phyloP scores from a whole-genome alignment of 1,140 invertebrate species.

The Marisa cornuarietis region DNA sequence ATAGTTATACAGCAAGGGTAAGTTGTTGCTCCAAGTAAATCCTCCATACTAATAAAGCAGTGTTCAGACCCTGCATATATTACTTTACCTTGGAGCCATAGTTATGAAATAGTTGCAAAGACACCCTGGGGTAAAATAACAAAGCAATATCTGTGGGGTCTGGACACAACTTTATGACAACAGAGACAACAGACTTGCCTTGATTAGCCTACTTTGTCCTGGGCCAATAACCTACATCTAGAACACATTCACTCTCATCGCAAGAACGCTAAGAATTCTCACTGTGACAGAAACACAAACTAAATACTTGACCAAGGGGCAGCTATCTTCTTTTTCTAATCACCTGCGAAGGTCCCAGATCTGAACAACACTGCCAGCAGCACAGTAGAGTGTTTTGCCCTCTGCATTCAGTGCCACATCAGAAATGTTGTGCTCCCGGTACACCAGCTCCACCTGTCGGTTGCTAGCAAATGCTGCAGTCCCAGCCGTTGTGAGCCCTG shows the following conservation, averaged over 20 bases:
- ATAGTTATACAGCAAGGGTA: too few species aligned
- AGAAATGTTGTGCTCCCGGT: conserved; percentile 75
- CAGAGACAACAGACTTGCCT: background rate
- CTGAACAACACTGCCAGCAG: conserved; percentile 80
- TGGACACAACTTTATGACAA: too few species aligned
- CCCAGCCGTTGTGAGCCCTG: conserved; percentile 72
- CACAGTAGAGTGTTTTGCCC: conserved; percentile 76
- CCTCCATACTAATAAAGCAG: too few species aligned
- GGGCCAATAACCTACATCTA: background rate
- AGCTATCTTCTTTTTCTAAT: conserved; percentile 42
- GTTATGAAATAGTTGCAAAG: too few species aligned
- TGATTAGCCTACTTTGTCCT: background rate
- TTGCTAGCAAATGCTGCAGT: conserved; percentile 63
- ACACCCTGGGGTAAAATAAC: too few species aligned
- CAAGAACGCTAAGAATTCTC: background rate
- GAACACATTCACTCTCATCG: conserved; percentile 3
- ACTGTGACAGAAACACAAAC: background rate
- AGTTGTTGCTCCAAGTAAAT: too few species aligned
- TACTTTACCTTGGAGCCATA: too few species aligned
- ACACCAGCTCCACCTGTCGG: conserved; percentile 63
- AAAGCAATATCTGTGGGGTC: too few species aligned
- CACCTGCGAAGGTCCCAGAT: conserved; percentile 86
- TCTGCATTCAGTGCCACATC: conserved; percentile 74
- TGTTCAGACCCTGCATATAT: too few species aligned
- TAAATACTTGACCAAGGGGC: background rate